Percentiles rank a stretch among this genome's conserved stretches.
Conservation (phyloP, 2,113 vertebrate genomes). For the Mola mola region DNA sequence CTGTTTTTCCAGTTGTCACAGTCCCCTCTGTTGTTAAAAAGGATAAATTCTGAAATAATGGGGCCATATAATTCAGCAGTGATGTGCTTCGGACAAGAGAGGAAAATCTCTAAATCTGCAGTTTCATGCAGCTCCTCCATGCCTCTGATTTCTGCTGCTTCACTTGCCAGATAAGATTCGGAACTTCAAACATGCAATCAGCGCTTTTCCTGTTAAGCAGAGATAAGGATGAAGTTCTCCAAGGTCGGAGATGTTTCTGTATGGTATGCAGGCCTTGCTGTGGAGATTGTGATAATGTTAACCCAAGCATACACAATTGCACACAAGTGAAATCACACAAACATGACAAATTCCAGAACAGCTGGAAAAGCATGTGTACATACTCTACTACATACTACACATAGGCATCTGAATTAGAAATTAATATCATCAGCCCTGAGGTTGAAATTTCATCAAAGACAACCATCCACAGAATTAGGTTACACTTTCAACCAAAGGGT, state of each 20-base stretch:
- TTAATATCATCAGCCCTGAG: slow-evolving; percentile 31
- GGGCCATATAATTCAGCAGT: slow-evolving; percentile 48
- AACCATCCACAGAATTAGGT: slow-evolving; percentile 46
- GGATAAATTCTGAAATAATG: slow-evolving; percentile 39
- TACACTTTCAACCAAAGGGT: slow-evolving; percentile 45
- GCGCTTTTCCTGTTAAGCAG: slow-evolving; percentile 51
- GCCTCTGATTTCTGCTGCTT: slow-evolving; percentile 65
- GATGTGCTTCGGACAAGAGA: slow-evolving; percentile 44
- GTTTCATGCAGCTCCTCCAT: slow-evolving; percentile 59
- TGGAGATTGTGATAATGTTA: slow-evolving; percentile 32
- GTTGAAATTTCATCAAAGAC: slow-evolving; percentile 37
- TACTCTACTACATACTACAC: too few species aligned
- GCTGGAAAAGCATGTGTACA: background rate
- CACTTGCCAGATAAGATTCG: slow-evolving; percentile 68
- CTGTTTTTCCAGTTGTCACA: slow-evolving; percentile 32
- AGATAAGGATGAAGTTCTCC: slow-evolving; percentile 44
- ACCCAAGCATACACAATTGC: slow-evolving; percentile 7
- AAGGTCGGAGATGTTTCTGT: slow-evolving; percentile 30
- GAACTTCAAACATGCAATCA: slow-evolving; percentile 69
- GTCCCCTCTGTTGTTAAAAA: slow-evolving; percentile 46
- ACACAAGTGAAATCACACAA: background rate
- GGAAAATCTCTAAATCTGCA: slow-evolving; percentile 63
- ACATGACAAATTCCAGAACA: slow-evolving; percentile 3
- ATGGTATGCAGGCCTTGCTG: slow-evolving; percentile 12
- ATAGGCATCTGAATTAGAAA: background rate